Base-by-base conservation (phyloP, 2,113 vertebrate species). In the Jacana jacana region DNA sequence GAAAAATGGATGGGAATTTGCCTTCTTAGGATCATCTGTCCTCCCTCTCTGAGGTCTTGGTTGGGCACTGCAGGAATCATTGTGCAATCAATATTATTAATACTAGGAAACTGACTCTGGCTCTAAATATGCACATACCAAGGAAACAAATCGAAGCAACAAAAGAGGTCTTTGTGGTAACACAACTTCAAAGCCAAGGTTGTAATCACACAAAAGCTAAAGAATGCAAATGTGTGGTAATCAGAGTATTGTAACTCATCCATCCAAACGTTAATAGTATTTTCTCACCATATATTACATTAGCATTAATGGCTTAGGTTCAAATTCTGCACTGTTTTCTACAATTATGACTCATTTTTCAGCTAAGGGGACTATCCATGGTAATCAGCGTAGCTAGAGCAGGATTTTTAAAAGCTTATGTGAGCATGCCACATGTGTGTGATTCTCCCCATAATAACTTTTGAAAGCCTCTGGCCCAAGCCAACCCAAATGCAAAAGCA, bases 201-300 rank as follows among this genome's bases (percentile, higher is more conserved):
- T 93, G 86, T 84, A 94, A 93, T 92, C 90, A 91, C 65, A 88
- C 12, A 65, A 92, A 81, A 93, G 88, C 73, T 65, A 60, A 77
- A 58, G 83, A 97, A 96, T 97, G 92, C 77, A 96, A 94, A 93
- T 95, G 65, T 89, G 90, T 65, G 66, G 83, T 94, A 94, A 94
- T 93, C 80, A 86, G 80, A 88, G 57, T 72, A 81, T 81, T 93
- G 90, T 96, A 97, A 92, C 77, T 92, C 92, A 93, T 94, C 95
- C 81, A 78, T 92, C 92, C 88, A 90, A 84, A 91, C 51, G 88
- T 93, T 97, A 92, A 95, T 93, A 92, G 90, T 88, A 92, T 97
- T 96, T 96, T 94, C 95, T 93, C 93, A 95, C 95, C 70, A 68
- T 91, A 88, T 88, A 91, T 96, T 94, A 87, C 90, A 94, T 79